Percentiles rank a stretch among this genome's conserved stretches.
phyloP scores from a whole-genome alignment of 1,140 invertebrate species.

The Drosophila jambulina region DNA sequence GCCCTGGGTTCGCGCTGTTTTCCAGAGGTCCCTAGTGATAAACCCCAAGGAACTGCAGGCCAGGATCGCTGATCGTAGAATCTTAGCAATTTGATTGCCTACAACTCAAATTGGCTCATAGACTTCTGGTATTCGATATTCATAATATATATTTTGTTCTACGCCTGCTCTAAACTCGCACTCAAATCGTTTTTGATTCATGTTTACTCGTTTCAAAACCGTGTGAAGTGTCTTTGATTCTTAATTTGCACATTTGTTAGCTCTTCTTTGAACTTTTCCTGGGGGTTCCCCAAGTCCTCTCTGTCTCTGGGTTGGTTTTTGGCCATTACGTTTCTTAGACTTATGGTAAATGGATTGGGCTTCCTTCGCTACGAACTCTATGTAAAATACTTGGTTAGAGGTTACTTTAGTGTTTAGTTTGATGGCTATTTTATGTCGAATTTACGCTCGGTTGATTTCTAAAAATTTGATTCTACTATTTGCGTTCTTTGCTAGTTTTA shows the following conservation, averaged over 20 bases:
- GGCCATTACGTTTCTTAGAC: conserved; percentile 63
- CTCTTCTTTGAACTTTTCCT: conserved; percentile 31
- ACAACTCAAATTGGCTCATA: conserved; percentile 50
- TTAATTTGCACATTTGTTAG: conserved; percentile 75
- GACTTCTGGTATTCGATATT: conserved; percentile 47
- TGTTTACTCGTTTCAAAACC: conserved; percentile 61
- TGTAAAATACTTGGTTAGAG: conserved; percentile 73
- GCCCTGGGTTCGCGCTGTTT: conserved; percentile 26
- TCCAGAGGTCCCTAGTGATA: conserved; percentile 5
- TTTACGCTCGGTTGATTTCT: conserved; percentile 43
- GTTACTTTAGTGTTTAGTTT: conserved; percentile 53
- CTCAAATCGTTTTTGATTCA: conserved; percentile 54
- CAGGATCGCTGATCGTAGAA: conserved; percentile 26
- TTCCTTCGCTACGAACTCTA: conserved; percentile 59
- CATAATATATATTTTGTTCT: conserved; percentile 73
- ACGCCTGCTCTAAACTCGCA: conserved; percentile 49
- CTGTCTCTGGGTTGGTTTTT: conserved; percentile 22
- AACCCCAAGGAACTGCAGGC: conserved; percentile 1
- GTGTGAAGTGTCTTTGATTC: conserved; percentile 73
- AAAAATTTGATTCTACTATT: conserved; percentile 62
- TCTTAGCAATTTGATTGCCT: conserved; percentile 49
- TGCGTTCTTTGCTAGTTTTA: conserved; percentile 53
- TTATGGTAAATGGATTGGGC: conserved; percentile 56
- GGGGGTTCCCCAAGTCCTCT: conserved; percentile 32
- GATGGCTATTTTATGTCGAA: conserved; percentile 55